Evolutionary conservation across 2,797 vertebrate species (phyloP).

Genomic region (Falco peregrinus): DNA sequence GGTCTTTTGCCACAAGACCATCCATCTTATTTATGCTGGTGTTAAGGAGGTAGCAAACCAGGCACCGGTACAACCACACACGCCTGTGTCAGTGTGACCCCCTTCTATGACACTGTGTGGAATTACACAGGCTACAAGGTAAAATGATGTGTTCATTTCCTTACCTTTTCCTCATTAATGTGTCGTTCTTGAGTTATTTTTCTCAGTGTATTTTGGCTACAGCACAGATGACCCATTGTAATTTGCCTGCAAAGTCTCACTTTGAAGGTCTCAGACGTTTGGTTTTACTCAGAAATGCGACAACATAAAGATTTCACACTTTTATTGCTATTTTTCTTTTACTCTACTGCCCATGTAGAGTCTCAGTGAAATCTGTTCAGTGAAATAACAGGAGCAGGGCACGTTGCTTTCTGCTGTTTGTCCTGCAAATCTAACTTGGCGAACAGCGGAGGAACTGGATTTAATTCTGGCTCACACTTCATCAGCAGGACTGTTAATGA

Average conservation of each 20-base stretch:
- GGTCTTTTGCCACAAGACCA: neutral
- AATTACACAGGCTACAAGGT: neutral
- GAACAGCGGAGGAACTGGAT: neutral
- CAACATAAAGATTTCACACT: constrained; percentile 18
- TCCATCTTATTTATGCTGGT: neutral
- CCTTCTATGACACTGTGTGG: neutral
- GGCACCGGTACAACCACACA: neutral
- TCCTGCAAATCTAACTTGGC: neutral
- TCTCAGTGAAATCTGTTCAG: neutral
- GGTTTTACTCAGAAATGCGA: constrained; percentile 10
- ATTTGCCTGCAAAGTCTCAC: neutral
- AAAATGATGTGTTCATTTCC: neutral
- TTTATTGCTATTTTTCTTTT: constrained; percentile 14
- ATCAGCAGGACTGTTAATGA: constrained; percentile 13
- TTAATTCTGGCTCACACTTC: constrained; percentile 47
- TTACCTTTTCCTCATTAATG: constrained; percentile 41
- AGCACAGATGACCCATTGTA: constrained; percentile 21
- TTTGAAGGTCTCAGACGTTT: neutral
- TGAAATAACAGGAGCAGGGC: neutral
- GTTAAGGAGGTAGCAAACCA: neutral
- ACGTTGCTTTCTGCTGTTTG: neutral
- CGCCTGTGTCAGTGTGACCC: neutral
- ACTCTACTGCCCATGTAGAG: neutral
- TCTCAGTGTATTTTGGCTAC: constrained; percentile 23
- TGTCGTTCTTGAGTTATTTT: neutral